Conservation (phyloP, 2,113 vertebrate genomes). For the Cromileptes altivelis region DNA sequence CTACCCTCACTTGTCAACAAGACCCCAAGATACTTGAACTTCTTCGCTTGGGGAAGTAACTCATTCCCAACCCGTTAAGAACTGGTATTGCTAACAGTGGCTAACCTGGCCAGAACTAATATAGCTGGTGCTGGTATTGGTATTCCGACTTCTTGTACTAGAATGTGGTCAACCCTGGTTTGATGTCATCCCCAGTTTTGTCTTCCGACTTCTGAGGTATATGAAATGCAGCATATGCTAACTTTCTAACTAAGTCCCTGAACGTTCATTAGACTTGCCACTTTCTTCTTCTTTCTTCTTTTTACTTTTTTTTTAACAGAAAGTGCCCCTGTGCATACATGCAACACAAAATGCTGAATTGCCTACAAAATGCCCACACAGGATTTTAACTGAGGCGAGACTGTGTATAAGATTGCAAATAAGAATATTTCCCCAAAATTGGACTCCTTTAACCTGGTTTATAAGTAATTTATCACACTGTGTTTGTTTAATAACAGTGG, state of each 20-base stretch:
- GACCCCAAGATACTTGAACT: no score
- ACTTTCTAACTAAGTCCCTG: not conserved
- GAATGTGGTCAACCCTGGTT: no score
- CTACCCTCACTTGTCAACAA: no score
- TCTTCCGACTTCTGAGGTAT: no score
- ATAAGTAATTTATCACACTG: not conserved
- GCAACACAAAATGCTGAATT: not conserved
- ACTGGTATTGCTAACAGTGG: no score
- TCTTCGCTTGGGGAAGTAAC: no score
- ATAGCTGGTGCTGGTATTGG: no score
- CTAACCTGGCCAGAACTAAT: no score
- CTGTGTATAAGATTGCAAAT: not conserved
- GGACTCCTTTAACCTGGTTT: conserved; percentile 3
- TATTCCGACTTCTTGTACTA: no score
- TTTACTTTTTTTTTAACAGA: not conserved
- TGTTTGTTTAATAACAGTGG: not conserved
- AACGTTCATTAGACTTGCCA: not conserved
- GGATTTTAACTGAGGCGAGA: not conserved
- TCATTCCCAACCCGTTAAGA: no score
- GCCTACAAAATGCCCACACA: not conserved
- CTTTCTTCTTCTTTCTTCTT: not conserved
- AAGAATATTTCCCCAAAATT: not conserved
- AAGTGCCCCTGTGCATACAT: not conserved
- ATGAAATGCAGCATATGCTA: no score
- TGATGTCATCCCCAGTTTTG: no score